Evolutionary conservation across 2,113 vertebrate genomes (phyloP).

Genomic region (Maccullochella peelii): DNA sequence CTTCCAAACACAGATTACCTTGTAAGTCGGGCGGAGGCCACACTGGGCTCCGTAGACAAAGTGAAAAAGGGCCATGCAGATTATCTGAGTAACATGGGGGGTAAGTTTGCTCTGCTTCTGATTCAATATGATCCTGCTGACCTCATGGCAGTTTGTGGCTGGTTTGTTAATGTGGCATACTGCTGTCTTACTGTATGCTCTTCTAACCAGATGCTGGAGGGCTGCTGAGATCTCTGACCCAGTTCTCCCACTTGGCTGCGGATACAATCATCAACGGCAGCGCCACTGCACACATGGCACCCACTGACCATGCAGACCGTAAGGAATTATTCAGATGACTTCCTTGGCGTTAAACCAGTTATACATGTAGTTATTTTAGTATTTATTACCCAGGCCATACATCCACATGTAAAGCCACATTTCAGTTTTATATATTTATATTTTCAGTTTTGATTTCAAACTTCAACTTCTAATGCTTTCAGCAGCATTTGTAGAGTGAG

Average conservation of each 20-base stretch:
- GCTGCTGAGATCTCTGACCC: slow-evolving; percentile 90
- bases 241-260: slow-evolving; percentile 90
- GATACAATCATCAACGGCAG: slow-evolving; percentile 93
- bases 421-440: not conserved
- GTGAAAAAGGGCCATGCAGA: slow-evolving; percentile 88
- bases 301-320: slow-evolving; percentile 93
- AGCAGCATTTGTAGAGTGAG: not conserved
- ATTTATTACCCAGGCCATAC: not conserved
- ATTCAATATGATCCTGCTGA: slow-evolving; percentile 21
- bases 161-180: slow-evolving; percentile 10
- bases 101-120: slow-evolving; percentile 74
- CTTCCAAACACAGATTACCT: slow-evolving; percentile 89
- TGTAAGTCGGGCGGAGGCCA: slow-evolving; percentile 89
- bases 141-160: not conserved
- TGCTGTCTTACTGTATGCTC: slow-evolving; percentile 33
- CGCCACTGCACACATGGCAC: slow-evolving; percentile 93
- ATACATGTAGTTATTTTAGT: not conserved
- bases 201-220: slow-evolving; percentile 86
- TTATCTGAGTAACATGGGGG: slow-evolving; percentile 88
- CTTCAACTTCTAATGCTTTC: not conserved
- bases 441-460: not conserved
- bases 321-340: slow-evolving; percentile 71
- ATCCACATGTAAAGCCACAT: not conserved
- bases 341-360: not conserved
- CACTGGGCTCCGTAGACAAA: slow-evolving; percentile 86